A percentile compares a stretch with the other conserved stretches of the same genome.
phyloP scores from a whole-genome alignment of 2,797 vertebrate species.

The Alca torda region DNA sequence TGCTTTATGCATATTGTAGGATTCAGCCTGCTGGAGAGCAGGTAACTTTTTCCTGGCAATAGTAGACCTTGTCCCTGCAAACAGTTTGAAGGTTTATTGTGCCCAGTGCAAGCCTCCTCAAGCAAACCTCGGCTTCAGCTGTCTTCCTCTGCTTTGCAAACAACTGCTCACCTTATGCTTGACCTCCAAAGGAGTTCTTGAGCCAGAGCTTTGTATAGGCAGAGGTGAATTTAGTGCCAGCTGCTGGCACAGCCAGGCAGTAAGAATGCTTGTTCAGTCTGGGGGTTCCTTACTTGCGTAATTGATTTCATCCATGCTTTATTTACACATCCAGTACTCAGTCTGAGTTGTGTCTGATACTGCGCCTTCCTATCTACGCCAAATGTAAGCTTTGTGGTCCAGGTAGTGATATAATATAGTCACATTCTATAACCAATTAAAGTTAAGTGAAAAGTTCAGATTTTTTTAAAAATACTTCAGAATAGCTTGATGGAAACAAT shows the following conservation, averaged over 20 bases:
- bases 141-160: neutral
- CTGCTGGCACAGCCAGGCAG: neutral
- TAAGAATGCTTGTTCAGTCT: neutral
- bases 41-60: neutral
- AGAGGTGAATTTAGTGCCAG: neutral
- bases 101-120: neutral
- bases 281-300: neutral
- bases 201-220: neutral
- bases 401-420: neutral
- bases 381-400: neutral
- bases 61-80: neutral
- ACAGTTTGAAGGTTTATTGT: neutral
- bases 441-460: neutral
- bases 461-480: neutral
- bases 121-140: neutral
- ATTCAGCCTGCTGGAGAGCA: neutral
- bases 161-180: rapidly evolving
- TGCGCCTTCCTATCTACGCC: neutral
- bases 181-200: neutral
- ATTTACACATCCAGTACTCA: neutral
- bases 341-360: neutral
- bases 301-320: neutral
- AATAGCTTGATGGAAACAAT: neutral
- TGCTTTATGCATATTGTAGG: rapidly evolving
- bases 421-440: neutral